phyloP scores from a whole-genome alignment of 2,888 invertebrate genomes.

The Ophion costatus region DNA sequence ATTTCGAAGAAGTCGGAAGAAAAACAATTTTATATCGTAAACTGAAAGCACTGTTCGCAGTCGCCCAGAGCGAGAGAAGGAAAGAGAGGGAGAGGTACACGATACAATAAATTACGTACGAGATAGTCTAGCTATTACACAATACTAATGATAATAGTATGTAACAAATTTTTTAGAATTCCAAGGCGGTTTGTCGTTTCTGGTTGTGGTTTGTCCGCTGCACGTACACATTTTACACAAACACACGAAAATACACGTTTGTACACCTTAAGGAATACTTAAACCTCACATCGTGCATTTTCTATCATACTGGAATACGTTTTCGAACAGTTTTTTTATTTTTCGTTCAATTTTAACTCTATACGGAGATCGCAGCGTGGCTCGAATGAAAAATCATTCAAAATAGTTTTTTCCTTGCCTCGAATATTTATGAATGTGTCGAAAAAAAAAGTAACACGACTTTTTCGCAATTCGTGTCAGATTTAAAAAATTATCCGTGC shows the following conservation, averaged over 20 bases:
- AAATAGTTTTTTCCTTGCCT: background rate
- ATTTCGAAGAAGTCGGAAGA: too few relatives aligned
- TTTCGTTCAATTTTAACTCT: conserved; percentile 55
- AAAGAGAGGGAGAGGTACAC: conserved; percentile 24
- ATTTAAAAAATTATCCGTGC: too few relatives aligned
- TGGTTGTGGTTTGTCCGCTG: conserved; percentile 70
- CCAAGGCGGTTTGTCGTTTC: conserved; percentile 67
- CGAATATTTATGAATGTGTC: background rate
- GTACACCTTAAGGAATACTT: conserved; percentile 69
- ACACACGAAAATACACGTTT: conserved; percentile 47
- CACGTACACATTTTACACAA: conserved; percentile 63
- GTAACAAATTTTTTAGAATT: conserved; percentile 69
- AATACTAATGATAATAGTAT: conserved; percentile 72
- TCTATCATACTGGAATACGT: conserved; percentile 47
- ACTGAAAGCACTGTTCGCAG: conserved; percentile 53
- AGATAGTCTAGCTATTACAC: conserved; percentile 69
- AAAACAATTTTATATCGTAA: conserved; percentile 32
- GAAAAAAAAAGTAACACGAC: background rate
- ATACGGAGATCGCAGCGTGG: background rate
- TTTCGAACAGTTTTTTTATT: conserved; percentile 69
- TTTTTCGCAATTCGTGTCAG: too few relatives aligned
- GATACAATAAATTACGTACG: conserved; percentile 68
- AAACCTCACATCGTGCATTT: conserved; percentile 65
- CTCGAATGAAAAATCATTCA: conserved; percentile 37
- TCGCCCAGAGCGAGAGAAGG: conserved; percentile 35